A percentile compares a stretch with the other conserved stretches of the same genome.
Evolutionary conservation across 2,888 invertebrate species (phyloP).

Genomic region (Nowickia ferox): DNA sequence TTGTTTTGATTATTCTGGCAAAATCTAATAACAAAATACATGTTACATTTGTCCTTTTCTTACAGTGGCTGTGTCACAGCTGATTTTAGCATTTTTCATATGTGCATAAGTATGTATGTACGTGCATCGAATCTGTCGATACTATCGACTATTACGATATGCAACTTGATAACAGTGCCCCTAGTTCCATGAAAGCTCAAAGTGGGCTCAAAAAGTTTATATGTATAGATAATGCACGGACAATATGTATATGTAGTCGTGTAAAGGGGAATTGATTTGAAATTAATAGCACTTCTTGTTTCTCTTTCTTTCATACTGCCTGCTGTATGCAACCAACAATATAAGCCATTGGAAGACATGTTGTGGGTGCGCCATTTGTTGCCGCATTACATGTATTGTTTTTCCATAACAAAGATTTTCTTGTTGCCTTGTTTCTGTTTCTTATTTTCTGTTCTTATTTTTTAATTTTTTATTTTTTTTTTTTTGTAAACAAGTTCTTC

Average conservation of each 20-base stretch:
- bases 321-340: slow-evolving; percentile 26
- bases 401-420: slow-evolving; percentile 23
- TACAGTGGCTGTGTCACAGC: too few species aligned
- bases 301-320: slow-evolving; percentile 55
- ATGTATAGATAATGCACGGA: neutral
- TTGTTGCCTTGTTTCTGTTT: slow-evolving; percentile 5
- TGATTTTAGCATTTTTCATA: too few species aligned
- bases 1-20: too few species aligned
- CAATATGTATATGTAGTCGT: neutral
- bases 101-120: neutral
- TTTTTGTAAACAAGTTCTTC: slow-evolving; percentile 51
- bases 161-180: neutral
- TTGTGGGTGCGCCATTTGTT: slow-evolving; percentile 63
- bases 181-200: neutral
- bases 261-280: slow-evolving; percentile 1
- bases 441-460: neutral
- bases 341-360: slow-evolving; percentile 56
- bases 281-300: neutral
- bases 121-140: neutral
- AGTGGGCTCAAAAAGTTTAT: neutral
- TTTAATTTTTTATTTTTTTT: too few species aligned
- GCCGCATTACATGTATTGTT: slow-evolving; percentile 23
- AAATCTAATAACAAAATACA: too few species aligned
- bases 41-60: too few species aligned
- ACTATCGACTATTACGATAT: too few species aligned